Evolutionary conservation across 2,888 invertebrate genomes (phyloP).

Genomic region (Watsonalla binaria): DNA sequence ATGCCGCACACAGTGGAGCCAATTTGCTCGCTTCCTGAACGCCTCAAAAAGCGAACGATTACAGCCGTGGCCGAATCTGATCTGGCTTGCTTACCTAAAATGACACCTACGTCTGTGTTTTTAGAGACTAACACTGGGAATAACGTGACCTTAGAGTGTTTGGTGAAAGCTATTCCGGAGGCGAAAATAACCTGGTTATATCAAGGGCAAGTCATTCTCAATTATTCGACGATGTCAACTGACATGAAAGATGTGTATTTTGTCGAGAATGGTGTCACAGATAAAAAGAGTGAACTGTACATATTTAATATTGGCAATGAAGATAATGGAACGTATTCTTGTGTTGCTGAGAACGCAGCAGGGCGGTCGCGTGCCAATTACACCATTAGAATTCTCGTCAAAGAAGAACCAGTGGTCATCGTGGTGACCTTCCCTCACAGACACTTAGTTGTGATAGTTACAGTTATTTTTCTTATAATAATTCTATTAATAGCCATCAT

Average conservation of each 20-base stretch:
- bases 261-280: slow-evolving; percentile 84
- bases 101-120: slow-evolving; percentile 85
- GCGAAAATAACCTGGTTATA: slow-evolving; percentile 91
- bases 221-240: slow-evolving; percentile 83
- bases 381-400: slow-evolving; percentile 86
- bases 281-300: slow-evolving; percentile 87
- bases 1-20: slow-evolving; percentile 89
- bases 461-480: slow-evolving; percentile 81
- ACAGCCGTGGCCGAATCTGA: slow-evolving; percentile 83
- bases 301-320: slow-evolving; percentile 87
- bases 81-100: slow-evolving; percentile 89
- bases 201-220: slow-evolving; percentile 88
- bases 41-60: slow-evolving; percentile 83
- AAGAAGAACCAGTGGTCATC: slow-evolving; percentile 84
- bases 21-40: slow-evolving; percentile 84
- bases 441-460: slow-evolving; percentile 83
- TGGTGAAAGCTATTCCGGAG: slow-evolving; percentile 89
- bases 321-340: slow-evolving; percentile 92
- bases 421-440: slow-evolving; percentile 84
- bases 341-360: slow-evolving; percentile 91
- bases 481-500: slow-evolving; percentile 82
- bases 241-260: slow-evolving; percentile 84
- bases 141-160: slow-evolving; percentile 89
- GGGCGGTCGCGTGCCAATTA: slow-evolving; percentile 89
- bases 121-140: slow-evolving; percentile 88